Evolutionary conservation across 2,113 vertebrate genomes (phyloP).

Genomic region (Colius striatus): DNA sequence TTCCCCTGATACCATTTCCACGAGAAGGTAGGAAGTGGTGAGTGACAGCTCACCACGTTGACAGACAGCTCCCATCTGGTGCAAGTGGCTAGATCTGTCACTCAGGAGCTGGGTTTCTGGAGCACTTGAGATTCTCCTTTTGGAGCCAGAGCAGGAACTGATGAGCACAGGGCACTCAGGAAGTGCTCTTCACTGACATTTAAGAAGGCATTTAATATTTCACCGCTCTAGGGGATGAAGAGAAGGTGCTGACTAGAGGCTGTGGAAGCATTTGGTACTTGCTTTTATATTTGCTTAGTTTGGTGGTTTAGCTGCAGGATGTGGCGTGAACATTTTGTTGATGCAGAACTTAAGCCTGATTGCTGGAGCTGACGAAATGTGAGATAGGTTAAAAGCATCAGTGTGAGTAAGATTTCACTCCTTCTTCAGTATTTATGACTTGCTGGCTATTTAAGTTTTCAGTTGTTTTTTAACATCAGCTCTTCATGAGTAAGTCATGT

Average conservation of each 20-base stretch:
- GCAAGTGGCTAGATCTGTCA: conserved; percentile 49
- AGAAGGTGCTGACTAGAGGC: conserved; percentile 68
- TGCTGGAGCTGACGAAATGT: conserved; percentile 51
- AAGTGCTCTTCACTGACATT: conserved; percentile 67
- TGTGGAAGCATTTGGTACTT: conserved; percentile 61
- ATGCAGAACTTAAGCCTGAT: conserved; percentile 72
- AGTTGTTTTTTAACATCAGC: conserved; percentile 16
- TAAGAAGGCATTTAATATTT: conserved; percentile 68
- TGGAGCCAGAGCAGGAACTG: conserved; percentile 47
- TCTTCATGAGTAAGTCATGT: not conserved
- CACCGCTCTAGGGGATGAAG: conserved; percentile 52
- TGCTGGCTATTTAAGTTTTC: conserved; percentile 50
- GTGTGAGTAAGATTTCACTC: conserved; percentile 49
- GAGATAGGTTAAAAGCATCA: conserved; percentile 67
- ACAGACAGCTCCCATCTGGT: conserved; percentile 60
- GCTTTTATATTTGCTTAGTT: conserved; percentile 73
- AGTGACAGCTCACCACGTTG: conserved; percentile 45
- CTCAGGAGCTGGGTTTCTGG: conserved; percentile 63
- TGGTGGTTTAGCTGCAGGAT: conserved; percentile 67
- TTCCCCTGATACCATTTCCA: conserved; percentile 36
- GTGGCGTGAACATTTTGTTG: conserved; percentile 60
- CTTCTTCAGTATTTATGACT: conserved; percentile 47
- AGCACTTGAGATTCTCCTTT: conserved; percentile 65
- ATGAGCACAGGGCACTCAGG: conserved; percentile 41
- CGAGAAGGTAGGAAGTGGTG: conserved; percentile 11